Evolutionary conservation across 1,140 invertebrate genomes (phyloP).

Genomic region (Lepidotrigona ventralis): DNA sequence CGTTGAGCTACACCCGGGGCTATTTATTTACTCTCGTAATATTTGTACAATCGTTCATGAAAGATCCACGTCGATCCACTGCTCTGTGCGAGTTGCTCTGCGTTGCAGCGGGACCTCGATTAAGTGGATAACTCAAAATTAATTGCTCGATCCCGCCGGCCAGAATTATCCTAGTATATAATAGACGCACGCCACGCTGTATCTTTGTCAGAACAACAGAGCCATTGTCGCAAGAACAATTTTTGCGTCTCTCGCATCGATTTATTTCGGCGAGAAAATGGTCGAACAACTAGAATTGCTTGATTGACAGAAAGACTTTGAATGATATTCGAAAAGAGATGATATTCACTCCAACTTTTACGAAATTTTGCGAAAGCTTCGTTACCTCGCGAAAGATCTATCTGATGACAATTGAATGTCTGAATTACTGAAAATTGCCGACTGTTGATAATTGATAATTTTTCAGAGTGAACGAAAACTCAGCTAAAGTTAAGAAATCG

Average conservation of each 20-base stretch:
- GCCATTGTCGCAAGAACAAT: background rate
- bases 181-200: background rate
- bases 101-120: background rate
- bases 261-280: too few species aligned
- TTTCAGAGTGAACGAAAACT: too few species aligned
- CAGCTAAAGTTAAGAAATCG: too few species aligned
- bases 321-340: background rate
- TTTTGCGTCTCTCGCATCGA: too few species aligned
- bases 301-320: background rate
- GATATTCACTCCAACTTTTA: too few species aligned
- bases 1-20: background rate
- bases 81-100: background rate
- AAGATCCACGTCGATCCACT: background rate
- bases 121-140: background rate
- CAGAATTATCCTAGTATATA: background rate
- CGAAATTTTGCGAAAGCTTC: too few species aligned
- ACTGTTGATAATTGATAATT: too few species aligned
- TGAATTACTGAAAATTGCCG: too few species aligned
- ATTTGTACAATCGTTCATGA: background rate
- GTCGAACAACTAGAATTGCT: too few species aligned
- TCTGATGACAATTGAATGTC: too few species aligned
- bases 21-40: background rate
- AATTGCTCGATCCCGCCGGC: background rate
- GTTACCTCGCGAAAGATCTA: too few species aligned
- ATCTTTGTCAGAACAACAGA: background rate